Evolutionary conservation across 2,888 invertebrate genomes (phyloP), one percentile per base, ranked within the genome.

Genomic region (Orchesellides sinensis): DNA sequence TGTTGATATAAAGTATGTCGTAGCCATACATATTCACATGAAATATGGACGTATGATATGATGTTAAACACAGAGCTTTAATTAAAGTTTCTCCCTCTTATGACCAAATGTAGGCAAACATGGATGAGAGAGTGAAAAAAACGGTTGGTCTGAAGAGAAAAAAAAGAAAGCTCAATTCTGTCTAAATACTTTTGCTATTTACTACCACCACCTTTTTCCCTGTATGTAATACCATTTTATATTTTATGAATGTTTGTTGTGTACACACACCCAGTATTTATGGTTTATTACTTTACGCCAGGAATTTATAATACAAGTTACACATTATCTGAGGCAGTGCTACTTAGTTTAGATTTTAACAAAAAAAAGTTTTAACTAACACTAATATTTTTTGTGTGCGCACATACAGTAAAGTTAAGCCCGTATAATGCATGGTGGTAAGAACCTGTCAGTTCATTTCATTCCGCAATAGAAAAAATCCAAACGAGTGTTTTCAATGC

Each of bases 191-290:
- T 63, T 63, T 23, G 14, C 47, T 49, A 59, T 59, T 59, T 59
- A 59, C 59, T n/a, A 59, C 17, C 56, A 47, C 29, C 59, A 59
- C 6, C 8, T 29, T n/a, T n/a, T 29, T 59, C 29, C 59, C 29
- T n/a, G 14, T 19, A 27, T 27, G n/a, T 29, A 27, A 8, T n/a
- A n/a, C n/a, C 21, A 52, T 56, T 45, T 21, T n/a, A 14, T 21
- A 45, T 19, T 69, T 54, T 56, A 70, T 70, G 54, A 27, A 54
- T 72, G 72, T 72, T 72, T 72, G 72, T 56, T 72, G 45, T 47
- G 72, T 59, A 56, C 72, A 72, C 72, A 72, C 72, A 52, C 72
- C 52, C 54, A 72, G 56, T 59, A 72, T 72, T 72, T 72, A 72
- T 59, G 72, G 54, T 25, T 72, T 69, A 45, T 35, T 54, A 35